These are phyloP conservation scores for Linyphia triangularis DNA, from an alignment of 2,888 invertebrate species.

Conservation along the genomic window DNA sequence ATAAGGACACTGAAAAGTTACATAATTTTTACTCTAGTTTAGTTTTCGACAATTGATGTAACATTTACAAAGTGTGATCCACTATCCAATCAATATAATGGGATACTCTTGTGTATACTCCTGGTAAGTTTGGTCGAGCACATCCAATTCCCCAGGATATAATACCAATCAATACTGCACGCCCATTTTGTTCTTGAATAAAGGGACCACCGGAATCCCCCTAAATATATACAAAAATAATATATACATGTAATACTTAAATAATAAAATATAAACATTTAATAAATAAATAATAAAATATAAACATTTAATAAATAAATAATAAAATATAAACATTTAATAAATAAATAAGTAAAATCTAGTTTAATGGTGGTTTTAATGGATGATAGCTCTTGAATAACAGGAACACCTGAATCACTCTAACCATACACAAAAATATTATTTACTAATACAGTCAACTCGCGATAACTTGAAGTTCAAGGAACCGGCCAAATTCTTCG, in stretches of 20 bases:
- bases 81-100: conserved; percentile 42
- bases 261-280: background rate
- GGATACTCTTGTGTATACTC: conserved; percentile 43
- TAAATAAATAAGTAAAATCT: background rate
- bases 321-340: background rate
- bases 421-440: too few relatives aligned
- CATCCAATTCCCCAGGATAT: conserved; percentile 57
- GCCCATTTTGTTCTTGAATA: conserved; percentile 21
- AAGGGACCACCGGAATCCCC: conserved; percentile 59
- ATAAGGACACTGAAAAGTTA: background rate
- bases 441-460: too few relatives aligned
- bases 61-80: background rate
- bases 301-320: background rate
- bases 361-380: too few relatives aligned
- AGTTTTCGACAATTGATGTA: too few relatives aligned
- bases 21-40: background rate
- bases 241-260: background rate
- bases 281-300: background rate
- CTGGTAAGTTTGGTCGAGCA: conserved; percentile 43
- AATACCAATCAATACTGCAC: conserved; percentile 26
- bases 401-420: too few relatives aligned
- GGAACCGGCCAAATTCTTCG: too few relatives aligned
- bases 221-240: conserved; percentile 9
- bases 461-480: too few relatives aligned
- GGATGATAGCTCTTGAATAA: too few relatives aligned